Conservation (phyloP, 1,140 invertebrate genomes). For the Heliconius congener region DNA sequence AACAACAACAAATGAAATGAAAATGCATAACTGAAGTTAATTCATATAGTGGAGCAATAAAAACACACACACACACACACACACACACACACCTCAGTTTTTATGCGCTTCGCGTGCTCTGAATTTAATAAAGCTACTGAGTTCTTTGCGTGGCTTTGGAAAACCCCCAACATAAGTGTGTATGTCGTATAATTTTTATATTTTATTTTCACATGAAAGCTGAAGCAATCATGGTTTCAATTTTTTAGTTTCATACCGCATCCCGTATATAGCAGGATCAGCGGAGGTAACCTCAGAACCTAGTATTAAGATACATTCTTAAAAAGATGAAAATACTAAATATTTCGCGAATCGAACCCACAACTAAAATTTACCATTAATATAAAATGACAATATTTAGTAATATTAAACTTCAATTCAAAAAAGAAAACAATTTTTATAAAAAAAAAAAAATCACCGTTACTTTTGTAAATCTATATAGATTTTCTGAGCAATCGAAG, state of each 20-base stretch:
- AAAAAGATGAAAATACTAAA: too few relatives aligned
- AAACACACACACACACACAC: not conserved
- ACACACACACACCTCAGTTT: not conserved
- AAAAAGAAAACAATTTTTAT: too few relatives aligned
- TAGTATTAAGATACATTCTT: not conserved
- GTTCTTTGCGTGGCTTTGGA: slow-evolving; percentile 8
- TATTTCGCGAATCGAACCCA: too few relatives aligned
- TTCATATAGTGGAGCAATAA: not conserved
- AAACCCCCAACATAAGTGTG: not conserved
- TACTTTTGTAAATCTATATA: not conserved
- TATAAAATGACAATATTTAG: too few relatives aligned
- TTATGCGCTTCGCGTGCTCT: slow-evolving; percentile 11
- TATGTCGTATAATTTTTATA: not conserved
- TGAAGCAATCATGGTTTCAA: not conserved
- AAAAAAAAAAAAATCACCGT: not conserved
- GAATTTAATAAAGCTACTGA: not conserved
- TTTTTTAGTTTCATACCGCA: not conserved
- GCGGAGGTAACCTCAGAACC: too few relatives aligned
- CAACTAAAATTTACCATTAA: too few relatives aligned
- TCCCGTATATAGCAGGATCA: not conserved
- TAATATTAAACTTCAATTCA: too few relatives aligned
- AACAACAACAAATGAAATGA: not conserved
- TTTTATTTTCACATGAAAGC: not conserved
- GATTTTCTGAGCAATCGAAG: slow-evolving; percentile 1
- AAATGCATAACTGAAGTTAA: not conserved